A percentile compares a stretch with the other conserved stretches of the same genome.
phyloP scores from a whole-genome alignment of 2,113 vertebrate genomes.

The Xiphias gladius region DNA sequence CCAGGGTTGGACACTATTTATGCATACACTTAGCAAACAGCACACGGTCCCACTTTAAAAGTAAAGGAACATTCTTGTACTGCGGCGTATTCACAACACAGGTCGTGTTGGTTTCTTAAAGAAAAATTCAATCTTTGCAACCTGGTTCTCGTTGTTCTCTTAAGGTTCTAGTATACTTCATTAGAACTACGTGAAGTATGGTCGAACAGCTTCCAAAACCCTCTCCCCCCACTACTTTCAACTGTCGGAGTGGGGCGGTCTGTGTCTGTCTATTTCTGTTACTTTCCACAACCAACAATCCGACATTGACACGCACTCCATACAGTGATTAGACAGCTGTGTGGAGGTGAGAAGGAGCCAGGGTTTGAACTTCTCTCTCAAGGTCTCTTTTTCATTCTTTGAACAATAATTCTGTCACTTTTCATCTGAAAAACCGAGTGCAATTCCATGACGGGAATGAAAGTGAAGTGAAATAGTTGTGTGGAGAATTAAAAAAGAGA shows the following conservation, averaged over 20 bases:
- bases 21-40: conserved; percentile 53
- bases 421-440: too few relatives aligned
- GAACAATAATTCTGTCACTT: too few relatives aligned
- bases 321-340: background rate
- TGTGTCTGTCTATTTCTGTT: too few relatives aligned
- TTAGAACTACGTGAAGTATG: background rate
- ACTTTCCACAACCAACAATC: background rate
- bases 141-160: background rate
- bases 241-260: too few relatives aligned
- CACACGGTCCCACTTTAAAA: conserved; percentile 11
- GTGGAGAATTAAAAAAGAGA: too few relatives aligned
- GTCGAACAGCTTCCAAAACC: background rate
- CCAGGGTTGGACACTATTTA: conserved; percentile 35
- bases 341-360: too few relatives aligned
- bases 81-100: background rate
- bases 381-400: too few relatives aligned
- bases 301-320: background rate
- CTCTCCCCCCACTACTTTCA: too few relatives aligned
- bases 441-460: too few relatives aligned
- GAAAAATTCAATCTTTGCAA: background rate
- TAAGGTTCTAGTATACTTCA: background rate
- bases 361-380: too few relatives aligned
- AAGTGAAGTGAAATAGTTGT: too few relatives aligned
- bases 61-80: background rate
- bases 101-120: background rate